These are phyloP conservation scores for Biston stratarius DNA, from an alignment of 2,888 invertebrate genomes.

Conservation along the genomic window DNA sequence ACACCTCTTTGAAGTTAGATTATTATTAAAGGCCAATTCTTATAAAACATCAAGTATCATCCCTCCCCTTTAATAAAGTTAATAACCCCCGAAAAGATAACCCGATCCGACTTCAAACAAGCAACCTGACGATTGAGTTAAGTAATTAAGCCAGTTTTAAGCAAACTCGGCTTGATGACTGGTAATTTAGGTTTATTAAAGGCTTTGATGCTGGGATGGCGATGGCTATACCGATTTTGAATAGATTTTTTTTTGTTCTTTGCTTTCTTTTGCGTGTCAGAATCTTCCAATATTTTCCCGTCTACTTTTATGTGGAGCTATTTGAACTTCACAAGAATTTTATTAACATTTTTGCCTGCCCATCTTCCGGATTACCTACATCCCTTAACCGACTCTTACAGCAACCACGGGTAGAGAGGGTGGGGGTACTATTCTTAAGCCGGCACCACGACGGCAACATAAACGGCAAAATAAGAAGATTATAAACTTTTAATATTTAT, in stretches of 20 bases:
- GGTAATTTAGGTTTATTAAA: slow-evolving; percentile 29
- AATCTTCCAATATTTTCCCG: no score
- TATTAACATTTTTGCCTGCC: no score
- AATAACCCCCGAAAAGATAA: slow-evolving; percentile 30
- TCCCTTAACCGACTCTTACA: no score
- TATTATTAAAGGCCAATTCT: background rate
- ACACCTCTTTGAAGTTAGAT: slow-evolving; percentile 3
- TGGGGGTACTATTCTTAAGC: no score
- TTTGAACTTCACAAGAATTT: no score
- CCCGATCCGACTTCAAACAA: slow-evolving; percentile 34
- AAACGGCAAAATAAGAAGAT: no score
- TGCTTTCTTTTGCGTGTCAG: no score
- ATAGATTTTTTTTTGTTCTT: background rate
- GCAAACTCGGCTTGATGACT: slow-evolving; percentile 28
- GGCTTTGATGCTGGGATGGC: slow-evolving; percentile 24
- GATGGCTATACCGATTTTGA: slow-evolving; percentile 9
- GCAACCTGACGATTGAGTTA: slow-evolving; percentile 33
- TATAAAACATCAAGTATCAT: slow-evolving; percentile 12
- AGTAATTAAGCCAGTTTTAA: slow-evolving; percentile 31
- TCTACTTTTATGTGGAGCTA: no score
- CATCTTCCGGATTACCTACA: no score
- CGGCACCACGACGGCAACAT: no score
- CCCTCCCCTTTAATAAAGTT: slow-evolving; percentile 34
- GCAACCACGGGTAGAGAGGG: no score
- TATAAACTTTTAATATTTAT: no score